Evolutionary conservation across 2,797 vertebrate genomes (phyloP).

Genomic region (Gymnodraco acuticeps): DNA sequence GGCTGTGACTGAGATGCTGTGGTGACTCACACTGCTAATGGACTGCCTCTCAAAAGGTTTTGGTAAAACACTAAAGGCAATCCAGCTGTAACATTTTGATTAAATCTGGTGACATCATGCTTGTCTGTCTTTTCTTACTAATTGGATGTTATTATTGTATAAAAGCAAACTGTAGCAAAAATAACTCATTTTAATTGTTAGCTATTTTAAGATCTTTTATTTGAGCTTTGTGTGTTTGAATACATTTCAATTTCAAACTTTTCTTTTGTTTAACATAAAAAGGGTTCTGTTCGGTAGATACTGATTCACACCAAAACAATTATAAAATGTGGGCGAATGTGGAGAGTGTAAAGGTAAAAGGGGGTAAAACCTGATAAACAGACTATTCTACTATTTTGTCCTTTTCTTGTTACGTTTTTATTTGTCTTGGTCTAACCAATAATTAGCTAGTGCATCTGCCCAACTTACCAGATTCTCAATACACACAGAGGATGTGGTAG

Average conservation of each 20-base stretch:
- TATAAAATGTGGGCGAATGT: too few species aligned
- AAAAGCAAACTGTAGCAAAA: not conserved
- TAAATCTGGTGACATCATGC: not conserved
- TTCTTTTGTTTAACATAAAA: too few species aligned
- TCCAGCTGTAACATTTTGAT: not conserved
- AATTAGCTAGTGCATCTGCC: too few species aligned
- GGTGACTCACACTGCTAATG: constrained; percentile 40
- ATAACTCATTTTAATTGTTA: not conserved
- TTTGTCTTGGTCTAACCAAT: not conserved
- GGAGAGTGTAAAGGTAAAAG: too few species aligned
- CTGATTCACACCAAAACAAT: too few species aligned
- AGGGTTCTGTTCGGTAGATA: too few species aligned
- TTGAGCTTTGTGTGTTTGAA: too few species aligned
- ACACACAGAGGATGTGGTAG: too few species aligned
- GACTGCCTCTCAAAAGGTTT: constrained; percentile 29
- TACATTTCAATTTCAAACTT: too few species aligned
- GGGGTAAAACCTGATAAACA: too few species aligned
- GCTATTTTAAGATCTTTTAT: not conserved
- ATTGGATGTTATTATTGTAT: constrained; percentile 31
- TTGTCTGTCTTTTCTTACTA: constrained; percentile 7
- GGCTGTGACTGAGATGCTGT: constrained; percentile 42
- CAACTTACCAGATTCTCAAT: too few species aligned
- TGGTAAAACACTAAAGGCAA: constrained; percentile 12
- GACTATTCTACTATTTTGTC: not conserved
- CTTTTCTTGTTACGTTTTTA: not conserved